Evolutionary conservation across 1,140 invertebrate genomes (phyloP), one percentile per base, ranked within the genome.

Genomic region (Saxidomus purpurata): DNA sequence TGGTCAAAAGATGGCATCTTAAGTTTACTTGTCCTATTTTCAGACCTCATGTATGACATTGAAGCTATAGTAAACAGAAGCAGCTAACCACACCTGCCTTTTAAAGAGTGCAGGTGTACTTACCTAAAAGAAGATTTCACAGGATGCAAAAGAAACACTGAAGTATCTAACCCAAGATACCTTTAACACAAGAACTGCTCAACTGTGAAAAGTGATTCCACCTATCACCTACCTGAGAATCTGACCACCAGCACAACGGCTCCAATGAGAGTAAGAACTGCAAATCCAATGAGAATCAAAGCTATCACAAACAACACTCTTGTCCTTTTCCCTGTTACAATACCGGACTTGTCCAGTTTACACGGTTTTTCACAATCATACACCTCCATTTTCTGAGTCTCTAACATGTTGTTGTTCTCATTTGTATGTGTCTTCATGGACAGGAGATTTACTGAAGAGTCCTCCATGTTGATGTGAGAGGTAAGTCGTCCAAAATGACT

Each of bases 371-470:
- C 47, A 79, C 31, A 55, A 15, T 79, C 76, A 40, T 38, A 71
- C 17, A 79, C 28, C 15, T 79, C 47, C 49, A 52, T 52, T 79
- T 28, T 34, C 17, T 55, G n/a, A 52, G 28, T 22, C 13, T 79
- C 76, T 55, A 79, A 34, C 22, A 36, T 36, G 36, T 79, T 79
- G 28, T 79, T 79, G 34, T 79, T 79, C 22, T 79, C 76, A n/a
- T 36, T 40, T 36, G 76, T 43, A 31, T 49, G 28, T 49, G 40
- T 79, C 49, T 79, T 79, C 76, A 79, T 36, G 9, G 76, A 11
- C n/a, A 79, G 76, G 2, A 79, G 76, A 38, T 79, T 79, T 36
- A 34, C 25, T 34, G 47, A 59, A 19, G 25, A 79, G 28, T 79
- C 76, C 49, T 79, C 76, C 74, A 49, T 52, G 25, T 52, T 77